These are phyloP conservation scores for Spisula solida DNA, from an alignment of 2,888 invertebrate species.

Conservation along the genomic window DNA sequence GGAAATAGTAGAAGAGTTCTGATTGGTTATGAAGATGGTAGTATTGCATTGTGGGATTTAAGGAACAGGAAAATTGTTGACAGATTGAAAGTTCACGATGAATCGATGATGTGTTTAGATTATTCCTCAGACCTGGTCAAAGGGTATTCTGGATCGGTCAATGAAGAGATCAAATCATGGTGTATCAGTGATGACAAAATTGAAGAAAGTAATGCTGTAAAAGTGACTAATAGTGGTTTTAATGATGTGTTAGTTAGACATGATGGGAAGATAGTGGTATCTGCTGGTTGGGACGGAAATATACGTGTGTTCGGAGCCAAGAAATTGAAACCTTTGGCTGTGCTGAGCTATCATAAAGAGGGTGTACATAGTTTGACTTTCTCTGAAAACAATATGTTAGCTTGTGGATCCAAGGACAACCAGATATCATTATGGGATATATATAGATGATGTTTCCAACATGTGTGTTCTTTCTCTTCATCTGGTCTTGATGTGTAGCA, in stretches of 20 bases:
- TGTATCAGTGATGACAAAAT: slow-evolving; percentile 58
- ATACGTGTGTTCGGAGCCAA: slow-evolving; percentile 81
- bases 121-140: slow-evolving; percentile 62
- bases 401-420: slow-evolving; percentile 83
- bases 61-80: slow-evolving; percentile 62
- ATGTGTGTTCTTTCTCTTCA: neutral
- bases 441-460: slow-evolving; percentile 72
- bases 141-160: slow-evolving; percentile 79
- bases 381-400: slow-evolving; percentile 77
- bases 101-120: slow-evolving; percentile 80
- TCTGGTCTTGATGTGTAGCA: too few relatives aligned
- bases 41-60: slow-evolving; percentile 80
- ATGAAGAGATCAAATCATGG: slow-evolving; percentile 73
- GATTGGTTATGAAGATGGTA: slow-evolving; percentile 83
- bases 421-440: slow-evolving; percentile 84
- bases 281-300: slow-evolving; percentile 85
- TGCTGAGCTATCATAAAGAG: slow-evolving; percentile 82
- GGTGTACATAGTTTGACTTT: slow-evolving; percentile 82
- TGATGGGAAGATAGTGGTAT: slow-evolving; percentile 82
- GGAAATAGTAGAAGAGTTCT: slow-evolving; percentile 52
- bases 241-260: slow-evolving; percentile 75
- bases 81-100: slow-evolving; percentile 69
- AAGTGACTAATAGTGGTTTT: slow-evolving; percentile 80
- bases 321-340: slow-evolving; percentile 82
- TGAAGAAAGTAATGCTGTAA: slow-evolving; percentile 45